These are phyloP conservation scores for Cheilinus undulatus DNA, from an alignment of 2,113 vertebrate genomes.

Conservation along the genomic window DNA sequence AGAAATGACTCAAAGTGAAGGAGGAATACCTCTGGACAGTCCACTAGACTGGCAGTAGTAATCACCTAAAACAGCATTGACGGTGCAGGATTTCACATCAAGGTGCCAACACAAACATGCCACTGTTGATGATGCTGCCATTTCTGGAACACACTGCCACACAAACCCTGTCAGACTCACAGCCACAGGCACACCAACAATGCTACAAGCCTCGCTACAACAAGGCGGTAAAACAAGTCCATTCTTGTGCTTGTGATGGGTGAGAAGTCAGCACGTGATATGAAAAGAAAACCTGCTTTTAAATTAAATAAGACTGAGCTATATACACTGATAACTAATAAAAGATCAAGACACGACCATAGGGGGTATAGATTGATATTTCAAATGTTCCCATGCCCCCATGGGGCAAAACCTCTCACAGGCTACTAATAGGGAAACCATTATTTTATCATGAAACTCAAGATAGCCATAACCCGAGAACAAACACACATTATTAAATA, in stretches of 20 bases:
- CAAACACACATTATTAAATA: neutral
- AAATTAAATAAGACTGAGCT: neutral
- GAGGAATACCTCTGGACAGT: slow-evolving; percentile 27
- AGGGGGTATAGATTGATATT: neutral
- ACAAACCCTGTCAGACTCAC: slow-evolving; percentile 27
- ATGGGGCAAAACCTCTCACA: neutral
- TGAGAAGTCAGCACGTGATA: neutral
- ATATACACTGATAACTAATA: neutral
- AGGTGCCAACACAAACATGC: slow-evolving; percentile 71
- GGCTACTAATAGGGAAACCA: neutral
- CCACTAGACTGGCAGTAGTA: neutral
- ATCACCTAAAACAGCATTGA: slow-evolving; percentile 29
- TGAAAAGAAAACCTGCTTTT: neutral
- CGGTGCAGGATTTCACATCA: slow-evolving; percentile 56
- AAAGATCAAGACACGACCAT: neutral
- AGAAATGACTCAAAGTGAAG: neutral
- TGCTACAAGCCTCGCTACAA: slow-evolving; percentile 46
- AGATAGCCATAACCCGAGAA: neutral
- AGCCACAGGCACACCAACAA: slow-evolving; percentile 27
- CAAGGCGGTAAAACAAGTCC: slow-evolving; percentile 37
- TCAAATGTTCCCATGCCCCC: neutral
- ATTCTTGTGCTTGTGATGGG: slow-evolving; percentile 11
- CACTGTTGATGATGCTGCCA: slow-evolving; percentile 60
- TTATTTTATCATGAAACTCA: neutral
- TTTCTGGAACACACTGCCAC: slow-evolving; percentile 68